A percentile compares a stretch with the other conserved stretches of the same genome.
Evolutionary conservation across 2,888 invertebrate species (phyloP).

Genomic region (Augochlorella aurata): DNA sequence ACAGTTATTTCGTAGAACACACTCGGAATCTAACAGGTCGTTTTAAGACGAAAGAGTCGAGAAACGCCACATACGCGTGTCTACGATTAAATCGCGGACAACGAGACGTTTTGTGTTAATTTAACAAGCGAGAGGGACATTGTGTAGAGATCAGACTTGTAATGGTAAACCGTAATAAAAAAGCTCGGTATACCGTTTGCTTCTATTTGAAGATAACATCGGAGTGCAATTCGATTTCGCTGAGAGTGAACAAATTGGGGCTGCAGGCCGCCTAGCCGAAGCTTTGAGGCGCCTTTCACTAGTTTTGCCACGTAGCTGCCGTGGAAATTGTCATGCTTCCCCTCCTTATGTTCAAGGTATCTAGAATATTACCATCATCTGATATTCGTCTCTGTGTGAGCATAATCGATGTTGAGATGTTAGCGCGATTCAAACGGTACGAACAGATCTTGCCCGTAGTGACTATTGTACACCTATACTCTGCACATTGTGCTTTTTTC

Average conservation of each 20-base stretch:
- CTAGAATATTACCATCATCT: constrained; percentile 80
- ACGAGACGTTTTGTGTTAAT: constrained; percentile 4
- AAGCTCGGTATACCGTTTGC: constrained; percentile 72
- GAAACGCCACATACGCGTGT: constrained; percentile 21
- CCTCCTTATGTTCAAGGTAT: constrained; percentile 89
- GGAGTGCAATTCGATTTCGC: constrained; percentile 81
- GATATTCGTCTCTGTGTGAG: constrained; percentile 79
- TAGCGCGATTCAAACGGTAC: constrained; percentile 52
- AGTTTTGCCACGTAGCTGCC: constrained; percentile 89
- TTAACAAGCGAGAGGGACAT: constrained; percentile 28
- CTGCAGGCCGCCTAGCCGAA: constrained; percentile 80
- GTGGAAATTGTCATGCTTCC: constrained; percentile 87
- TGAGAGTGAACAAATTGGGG: constrained; percentile 81
- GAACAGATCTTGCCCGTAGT: constrained; percentile 48
- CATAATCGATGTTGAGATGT: constrained; percentile 73
- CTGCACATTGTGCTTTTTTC: constrained; percentile 30
- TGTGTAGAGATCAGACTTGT: constrained; percentile 51
- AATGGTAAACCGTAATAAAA: constrained; percentile 58
- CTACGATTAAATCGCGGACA: constrained; percentile 42
- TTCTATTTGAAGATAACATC: constrained; percentile 81
- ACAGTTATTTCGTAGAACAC: background rate
- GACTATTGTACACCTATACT: constrained; percentile 40
- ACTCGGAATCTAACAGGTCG: background rate
- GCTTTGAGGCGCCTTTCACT: constrained; percentile 84
- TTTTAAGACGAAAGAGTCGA: background rate